Conservation (phyloP, 2,888 invertebrate genomes). For the Sipha maydis region DNA sequence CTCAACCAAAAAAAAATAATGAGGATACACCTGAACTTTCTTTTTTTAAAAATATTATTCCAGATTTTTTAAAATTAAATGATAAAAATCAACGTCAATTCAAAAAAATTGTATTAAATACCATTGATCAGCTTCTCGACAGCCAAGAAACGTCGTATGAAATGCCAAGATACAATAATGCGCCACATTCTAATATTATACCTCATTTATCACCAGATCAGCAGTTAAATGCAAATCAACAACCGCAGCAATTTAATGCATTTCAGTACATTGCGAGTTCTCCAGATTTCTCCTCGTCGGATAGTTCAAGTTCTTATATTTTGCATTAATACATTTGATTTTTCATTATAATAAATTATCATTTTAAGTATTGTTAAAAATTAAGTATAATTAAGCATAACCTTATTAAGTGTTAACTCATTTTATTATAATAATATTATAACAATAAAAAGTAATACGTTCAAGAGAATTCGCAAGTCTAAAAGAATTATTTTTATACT, state of each 20-base stretch:
- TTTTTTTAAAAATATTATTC: conserved; percentile 26
- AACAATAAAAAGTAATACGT: conserved; percentile 34
- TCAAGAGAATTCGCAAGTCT: conserved; percentile 11
- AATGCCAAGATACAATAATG: conserved; percentile 35
- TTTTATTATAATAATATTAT: conserved; percentile 38
- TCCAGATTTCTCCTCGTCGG: conserved; percentile 23
- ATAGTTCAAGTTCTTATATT: conserved; percentile 25
- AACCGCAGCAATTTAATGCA: conserved; percentile 28
- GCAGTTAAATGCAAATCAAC: conserved; percentile 25
- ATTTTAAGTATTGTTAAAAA: conserved; percentile 34
- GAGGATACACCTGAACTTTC: conserved; percentile 25
- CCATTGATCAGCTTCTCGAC: conserved; percentile 11
- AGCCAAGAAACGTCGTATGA: conserved; percentile 26
- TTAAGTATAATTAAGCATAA: conserved; percentile 14
- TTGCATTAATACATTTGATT: conserved; percentile 29
- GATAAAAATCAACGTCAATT: conserved; percentile 31
- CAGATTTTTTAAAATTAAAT: neutral
- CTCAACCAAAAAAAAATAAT: conserved; percentile 17
- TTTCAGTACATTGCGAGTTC: conserved; percentile 34
- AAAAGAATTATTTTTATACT: conserved; percentile 34
- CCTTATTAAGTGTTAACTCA: conserved; percentile 30
- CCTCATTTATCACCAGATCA: conserved; percentile 14
- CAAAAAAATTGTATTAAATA: conserved; percentile 18
- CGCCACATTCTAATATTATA: conserved; percentile 8
- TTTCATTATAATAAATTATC: conserved; percentile 34